Evolutionary conservation across 2,888 invertebrate species (phyloP).

Genomic region (Polydrusus cervinus): DNA sequence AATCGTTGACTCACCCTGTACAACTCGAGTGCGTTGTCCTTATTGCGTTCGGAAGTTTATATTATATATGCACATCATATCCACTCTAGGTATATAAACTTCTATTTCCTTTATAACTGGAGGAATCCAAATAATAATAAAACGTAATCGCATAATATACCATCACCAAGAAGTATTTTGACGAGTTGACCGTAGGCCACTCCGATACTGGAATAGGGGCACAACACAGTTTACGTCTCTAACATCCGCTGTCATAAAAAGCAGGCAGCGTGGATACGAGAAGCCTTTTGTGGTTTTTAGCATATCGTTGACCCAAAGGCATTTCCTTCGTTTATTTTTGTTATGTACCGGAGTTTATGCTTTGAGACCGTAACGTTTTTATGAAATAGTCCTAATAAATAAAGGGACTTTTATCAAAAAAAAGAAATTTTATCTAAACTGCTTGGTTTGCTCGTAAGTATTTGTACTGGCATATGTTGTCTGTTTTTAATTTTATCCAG

Average conservation of each 20-base stretch:
- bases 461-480: background rate
- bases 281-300: conserved; percentile 21
- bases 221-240: conserved; percentile 9
- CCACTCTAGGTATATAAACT: too few species aligned
- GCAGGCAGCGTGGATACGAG: conserved; percentile 15
- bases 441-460: background rate
- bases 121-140: too few species aligned
- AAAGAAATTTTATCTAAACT: background rate
- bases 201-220: background rate
- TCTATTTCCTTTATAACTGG: too few species aligned
- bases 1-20: too few species aligned
- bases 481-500: background rate
- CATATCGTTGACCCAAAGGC: conserved; percentile 22
- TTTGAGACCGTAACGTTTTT: conserved; percentile 4
- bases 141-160: too few species aligned
- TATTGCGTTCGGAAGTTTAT: too few species aligned
- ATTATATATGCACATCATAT: too few species aligned
- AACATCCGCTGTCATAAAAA: conserved; percentile 14
- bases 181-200: too few species aligned
- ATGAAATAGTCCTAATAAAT: conserved; percentile 6
- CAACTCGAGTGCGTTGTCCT: too few species aligned
- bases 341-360: conserved; percentile 12
- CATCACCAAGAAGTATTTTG: too few species aligned
- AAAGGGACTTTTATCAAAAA: background rate
- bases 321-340: conserved; percentile 19